Conservation (phyloP, 2,888 invertebrate species). For the Cheilosia impressa region DNA sequence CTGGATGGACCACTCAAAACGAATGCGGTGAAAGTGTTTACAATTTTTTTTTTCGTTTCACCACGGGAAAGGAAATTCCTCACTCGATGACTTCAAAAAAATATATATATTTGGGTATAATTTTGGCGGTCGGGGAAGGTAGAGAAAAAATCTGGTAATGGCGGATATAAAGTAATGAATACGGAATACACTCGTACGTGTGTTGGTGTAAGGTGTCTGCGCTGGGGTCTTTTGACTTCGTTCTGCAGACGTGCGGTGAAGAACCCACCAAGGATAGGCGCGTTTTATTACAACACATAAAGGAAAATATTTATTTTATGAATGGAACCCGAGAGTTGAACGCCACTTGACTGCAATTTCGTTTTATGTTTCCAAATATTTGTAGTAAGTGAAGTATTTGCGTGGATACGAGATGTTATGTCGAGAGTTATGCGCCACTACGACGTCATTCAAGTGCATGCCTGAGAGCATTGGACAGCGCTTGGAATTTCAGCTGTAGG, state of each 20-base stretch:
- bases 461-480: no score
- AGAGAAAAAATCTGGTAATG: constrained; percentile 7
- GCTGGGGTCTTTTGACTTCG: constrained; percentile 6
- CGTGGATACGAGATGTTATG: background rate
- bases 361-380: background rate
- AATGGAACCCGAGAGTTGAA: constrained; percentile 21
- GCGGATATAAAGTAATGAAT: constrained; percentile 16
- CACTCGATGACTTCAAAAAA: constrained; percentile 37
- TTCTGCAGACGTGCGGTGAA: background rate
- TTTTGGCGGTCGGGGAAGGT: background rate
- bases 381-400: background rate
- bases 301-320: constrained; percentile 19
- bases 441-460: no score
- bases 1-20: constrained; percentile 13
- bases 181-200: background rate
- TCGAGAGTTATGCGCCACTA: no score
- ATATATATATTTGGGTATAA: background rate
- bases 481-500: no score
- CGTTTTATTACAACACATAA: constrained; percentile 17
- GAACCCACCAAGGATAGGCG: background rate
- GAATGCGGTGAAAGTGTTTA: constrained; percentile 43
- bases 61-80: constrained; percentile 4
- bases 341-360: constrained; percentile 6
- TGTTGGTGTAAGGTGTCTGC: background rate
- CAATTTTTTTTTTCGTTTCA: background rate